Percentiles rank a stretch among this genome's conserved stretches.
phyloP scores from a whole-genome alignment of 2,888 invertebrate genomes.

The Amblyteles armatorius region DNA sequence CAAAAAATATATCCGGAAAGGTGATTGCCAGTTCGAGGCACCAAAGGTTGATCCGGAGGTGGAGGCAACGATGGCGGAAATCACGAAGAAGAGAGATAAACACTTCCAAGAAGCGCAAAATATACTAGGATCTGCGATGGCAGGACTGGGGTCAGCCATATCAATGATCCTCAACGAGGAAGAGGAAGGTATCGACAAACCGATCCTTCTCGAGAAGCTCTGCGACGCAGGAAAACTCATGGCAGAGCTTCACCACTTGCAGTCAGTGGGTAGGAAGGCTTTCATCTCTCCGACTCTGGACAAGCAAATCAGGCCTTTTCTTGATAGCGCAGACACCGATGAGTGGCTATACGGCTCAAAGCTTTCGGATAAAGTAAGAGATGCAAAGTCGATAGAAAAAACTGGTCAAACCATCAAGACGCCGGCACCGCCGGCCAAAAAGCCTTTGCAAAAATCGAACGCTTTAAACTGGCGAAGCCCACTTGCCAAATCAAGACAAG shows the following conservation, averaged over 20 bases:
- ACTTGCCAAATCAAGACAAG: constrained; percentile 34
- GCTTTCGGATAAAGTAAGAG: constrained; percentile 53
- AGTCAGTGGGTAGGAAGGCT: constrained; percentile 50
- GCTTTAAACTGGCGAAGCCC: constrained; percentile 50
- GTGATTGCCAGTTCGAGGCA: constrained; percentile 36
- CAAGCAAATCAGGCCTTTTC: no score
- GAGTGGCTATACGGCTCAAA: constrained; percentile 54
- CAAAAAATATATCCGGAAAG: constrained; percentile 31
- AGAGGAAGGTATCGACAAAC: constrained; percentile 48
- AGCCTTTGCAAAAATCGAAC: constrained; percentile 37
- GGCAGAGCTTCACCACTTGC: constrained; percentile 41
- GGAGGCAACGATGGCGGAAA: constrained; percentile 14
- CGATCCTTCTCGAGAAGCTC: constrained; percentile 36
- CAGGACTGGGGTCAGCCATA: constrained; percentile 46
- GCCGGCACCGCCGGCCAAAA: constrained; percentile 1
- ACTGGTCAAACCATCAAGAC: no score
- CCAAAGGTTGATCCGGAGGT: constrained; percentile 41
- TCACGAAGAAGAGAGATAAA: constrained; percentile 43
- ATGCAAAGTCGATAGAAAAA: constrained; percentile 44
- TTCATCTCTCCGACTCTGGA: neutral
- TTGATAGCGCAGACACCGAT: constrained; percentile 23
- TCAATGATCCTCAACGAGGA: constrained; percentile 43
- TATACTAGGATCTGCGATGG: constrained; percentile 45
- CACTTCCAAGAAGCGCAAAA: constrained; percentile 55
- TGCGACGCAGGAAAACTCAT: constrained; percentile 56